Evolutionary conservation across 37 sponge, comb jelly and placozoan species (phyloP), one percentile per base, ranked within the genome.

Genomic region (Mnemiopsis leidyi): DNA sequence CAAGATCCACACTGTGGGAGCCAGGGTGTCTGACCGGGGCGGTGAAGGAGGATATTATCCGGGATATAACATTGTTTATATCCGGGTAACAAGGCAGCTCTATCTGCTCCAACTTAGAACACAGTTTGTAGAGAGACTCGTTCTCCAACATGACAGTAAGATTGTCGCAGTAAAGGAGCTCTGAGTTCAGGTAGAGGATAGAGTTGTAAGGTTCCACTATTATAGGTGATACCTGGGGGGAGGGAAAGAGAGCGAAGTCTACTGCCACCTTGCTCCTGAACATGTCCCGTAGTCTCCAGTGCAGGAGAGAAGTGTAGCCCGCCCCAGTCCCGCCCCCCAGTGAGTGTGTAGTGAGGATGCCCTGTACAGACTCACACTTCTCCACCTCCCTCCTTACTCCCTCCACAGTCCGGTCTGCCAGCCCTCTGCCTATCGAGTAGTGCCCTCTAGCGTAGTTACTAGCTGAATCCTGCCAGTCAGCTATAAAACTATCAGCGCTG

Each of bases 261-360:
- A 69, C 9, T 24, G 1, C 21, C 21, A 24, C 21, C n/a, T 69
- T 69, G 73, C n/a, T 2, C 21, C 21, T 69, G 73, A n/a, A 69
- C 23, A 25, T 2, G 28, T 26, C 73, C 3, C 29, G 24, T 1
- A 69, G 73, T 2, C n/a, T 5, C 2, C 21, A 24, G 24, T 25
- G 1, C 2, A 69, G 73, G 24, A 69, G 73, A 69, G 73, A 5
- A 69, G 28, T 69, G 29, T n/a, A 69, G 28, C 73, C 73, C 2
- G 73, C 24, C 73, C 73, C 73, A 69, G 73, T 69, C n/a, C 73
- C 73, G 7, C 73, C 73, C n/a, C 73, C 73, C 29, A 69, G 23
- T 5, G 73, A 21, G 29, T 25, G 24, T 5, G 29, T n/a, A 5
- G 21, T 26, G 24, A 69, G 2, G 9, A 69, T 2, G 2, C 73